These are phyloP conservation scores for Stichodactyla mertensii DNA, from an alignment of 64 coral and sea anemone genomes.

Conservation along the genomic window DNA sequence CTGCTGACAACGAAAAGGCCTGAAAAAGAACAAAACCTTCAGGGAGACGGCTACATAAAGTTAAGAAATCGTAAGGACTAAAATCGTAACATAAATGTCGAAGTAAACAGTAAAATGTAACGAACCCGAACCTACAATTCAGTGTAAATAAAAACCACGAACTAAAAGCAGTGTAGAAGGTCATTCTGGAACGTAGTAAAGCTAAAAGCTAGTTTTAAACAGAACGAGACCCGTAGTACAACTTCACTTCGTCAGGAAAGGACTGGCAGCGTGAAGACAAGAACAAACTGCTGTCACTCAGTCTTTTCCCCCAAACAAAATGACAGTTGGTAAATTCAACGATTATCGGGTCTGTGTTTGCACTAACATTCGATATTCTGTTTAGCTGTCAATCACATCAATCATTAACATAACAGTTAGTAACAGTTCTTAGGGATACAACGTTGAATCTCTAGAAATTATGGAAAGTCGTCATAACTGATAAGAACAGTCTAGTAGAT, in stretches of 20 bases:
- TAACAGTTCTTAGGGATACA: neutral
- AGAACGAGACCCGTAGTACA: neutral
- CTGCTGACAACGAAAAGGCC: neutral
- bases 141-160: neutral
- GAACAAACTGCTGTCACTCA: neutral
- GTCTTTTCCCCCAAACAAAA: neutral
- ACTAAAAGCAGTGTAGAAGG: neutral
- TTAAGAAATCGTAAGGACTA: neutral
- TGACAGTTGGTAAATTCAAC: neutral
- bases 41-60: neutral
- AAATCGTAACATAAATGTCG: neutral
- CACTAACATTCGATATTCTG: neutral
- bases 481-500: neutral
- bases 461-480: neutral
- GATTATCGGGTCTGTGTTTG: neutral
- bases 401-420: neutral
- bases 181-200: neutral
- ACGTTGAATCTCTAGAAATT: neutral
- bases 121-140: neutral
- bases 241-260: neutral
- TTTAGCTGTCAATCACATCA: neutral
- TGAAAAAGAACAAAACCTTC: neutral
- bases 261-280: neutral
- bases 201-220: neutral
- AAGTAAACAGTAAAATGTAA: neutral